phyloP scores from a whole-genome alignment of 2,797 vertebrate genomes.

The Gambelia wislizenii region DNA sequence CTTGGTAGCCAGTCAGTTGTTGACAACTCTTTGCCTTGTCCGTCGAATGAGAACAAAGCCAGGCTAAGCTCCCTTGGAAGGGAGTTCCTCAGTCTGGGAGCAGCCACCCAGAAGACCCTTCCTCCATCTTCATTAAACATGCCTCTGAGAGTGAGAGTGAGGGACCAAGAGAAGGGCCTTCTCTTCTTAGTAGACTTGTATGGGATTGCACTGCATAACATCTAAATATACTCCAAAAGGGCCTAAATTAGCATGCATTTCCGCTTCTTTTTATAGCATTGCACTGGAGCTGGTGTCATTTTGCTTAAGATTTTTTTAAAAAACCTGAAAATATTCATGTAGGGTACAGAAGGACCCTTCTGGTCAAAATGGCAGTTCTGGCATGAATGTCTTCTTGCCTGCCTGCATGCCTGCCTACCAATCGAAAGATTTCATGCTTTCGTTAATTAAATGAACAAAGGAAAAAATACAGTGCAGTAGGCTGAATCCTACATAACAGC shows the following conservation, averaged over 20 bases:
- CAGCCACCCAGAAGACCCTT: too few relatives aligned
- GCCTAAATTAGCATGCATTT: slow-evolving; percentile 58
- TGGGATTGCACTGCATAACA: background rate
- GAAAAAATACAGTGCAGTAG: slow-evolving; percentile 71
- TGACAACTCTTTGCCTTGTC: too few relatives aligned
- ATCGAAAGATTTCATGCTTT: slow-evolving; percentile 83
- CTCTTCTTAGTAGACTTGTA: background rate
- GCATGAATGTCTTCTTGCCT: slow-evolving; percentile 59
- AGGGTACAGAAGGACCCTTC: slow-evolving; percentile 58
- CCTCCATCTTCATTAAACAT: too few relatives aligned
- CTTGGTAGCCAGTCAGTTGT: too few relatives aligned
- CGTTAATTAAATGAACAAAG: slow-evolving; percentile 95
- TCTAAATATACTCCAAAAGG: slow-evolving; percentile 17
- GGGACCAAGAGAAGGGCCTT: background rate
- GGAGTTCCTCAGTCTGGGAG: too few relatives aligned
- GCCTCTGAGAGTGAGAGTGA: too few relatives aligned
- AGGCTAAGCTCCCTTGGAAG: too few relatives aligned
- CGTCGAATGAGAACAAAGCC: too few relatives aligned
- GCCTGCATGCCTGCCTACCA: slow-evolving; percentile 56
- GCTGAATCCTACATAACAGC: slow-evolving; percentile 77
- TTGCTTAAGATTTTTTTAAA: slow-evolving; percentile 46
- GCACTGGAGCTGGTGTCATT: slow-evolving; percentile 56
- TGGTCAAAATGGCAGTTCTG: slow-evolving; percentile 56
- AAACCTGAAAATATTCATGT: slow-evolving; percentile 43
- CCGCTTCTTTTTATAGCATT: slow-evolving; percentile 42